Conservation (phyloP, 2,113 vertebrate species). For the Mandrillus leucophaeus region DNA sequence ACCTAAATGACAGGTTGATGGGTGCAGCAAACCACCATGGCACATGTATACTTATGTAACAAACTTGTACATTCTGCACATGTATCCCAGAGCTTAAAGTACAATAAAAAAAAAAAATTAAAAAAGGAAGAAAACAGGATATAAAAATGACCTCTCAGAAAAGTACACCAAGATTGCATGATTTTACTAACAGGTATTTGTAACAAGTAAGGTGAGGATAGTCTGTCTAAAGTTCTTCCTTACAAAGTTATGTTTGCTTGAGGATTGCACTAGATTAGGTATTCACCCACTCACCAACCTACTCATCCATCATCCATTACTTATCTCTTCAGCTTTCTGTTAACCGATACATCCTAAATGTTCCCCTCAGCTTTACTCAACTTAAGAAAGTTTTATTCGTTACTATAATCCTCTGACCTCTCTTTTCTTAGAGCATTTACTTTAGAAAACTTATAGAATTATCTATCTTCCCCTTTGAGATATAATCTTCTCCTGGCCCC, state of each 20-base stretch:
- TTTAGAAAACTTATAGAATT: neutral
- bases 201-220: neutral
- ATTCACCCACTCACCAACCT: no score
- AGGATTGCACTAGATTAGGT: neutral
- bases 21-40: no score
- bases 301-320: neutral
- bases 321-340: neutral
- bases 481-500: neutral
- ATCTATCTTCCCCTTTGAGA: neutral
- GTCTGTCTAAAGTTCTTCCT: neutral
- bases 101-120: no score
- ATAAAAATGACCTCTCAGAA: neutral
- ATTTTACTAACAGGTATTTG: neutral
- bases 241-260: neutral
- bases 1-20: no score
- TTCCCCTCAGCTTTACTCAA: neutral
- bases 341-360: neutral
- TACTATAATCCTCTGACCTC: neutral
- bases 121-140: neutral
- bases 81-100: no score
- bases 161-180: neutral
- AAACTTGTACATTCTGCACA: no score
- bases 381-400: neutral
- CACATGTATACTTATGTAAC: no score
- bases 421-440: neutral